Evolutionary conservation across 2,113 vertebrate genomes (phyloP), one percentile per base, ranked within the genome.

Genomic region (Corydoras sp.): DNA sequence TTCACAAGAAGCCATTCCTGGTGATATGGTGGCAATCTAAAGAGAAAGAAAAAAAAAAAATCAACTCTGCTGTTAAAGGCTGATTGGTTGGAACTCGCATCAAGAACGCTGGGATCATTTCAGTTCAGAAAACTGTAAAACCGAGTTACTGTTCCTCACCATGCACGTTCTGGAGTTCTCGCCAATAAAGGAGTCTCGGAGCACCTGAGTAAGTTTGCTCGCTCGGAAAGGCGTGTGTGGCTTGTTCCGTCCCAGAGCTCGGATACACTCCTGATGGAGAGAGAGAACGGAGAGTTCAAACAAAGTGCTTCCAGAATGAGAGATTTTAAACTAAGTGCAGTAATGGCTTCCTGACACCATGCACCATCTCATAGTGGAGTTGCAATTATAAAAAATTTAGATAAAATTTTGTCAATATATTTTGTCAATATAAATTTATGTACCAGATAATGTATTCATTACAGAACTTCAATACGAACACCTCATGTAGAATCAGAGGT

Each of bases 151-250:
- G 1, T 43, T 43, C 35, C 35, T 43, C 35, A 98, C 97, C 96
- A 98, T 99, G 87, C 97, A 98, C 64, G 97, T 99, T 83, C 96
- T 92, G 5, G 97, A 98, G 76, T 98, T 99, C 86, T 98, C 96
- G 76, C 97, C 95, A 32, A 99, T 98, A 83, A 98, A 99, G 24
- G 97, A 98, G 88, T 99, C 97, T 88, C 96, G 86, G 74, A 99
- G 92, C 84, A 99, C 95, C 89, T 98, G 96, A 77, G 97, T 99
- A 82, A 99, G 95, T 88, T 99, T 98, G 85, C 97, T 98, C 81
- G 95, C 97, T 90, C 97, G 90, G 84, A 99, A 99, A 0, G 97
- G 96, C 49, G 95, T 98, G 70, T 99, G 96, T 73, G 96, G 92
- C 84, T 98, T 95, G 89, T 99, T 98, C 76, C 92, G 92, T 50